These are phyloP conservation scores for Psittacus erithacus DNA, from an alignment of 2,113 vertebrate species.

Conservation along the genomic window DNA sequence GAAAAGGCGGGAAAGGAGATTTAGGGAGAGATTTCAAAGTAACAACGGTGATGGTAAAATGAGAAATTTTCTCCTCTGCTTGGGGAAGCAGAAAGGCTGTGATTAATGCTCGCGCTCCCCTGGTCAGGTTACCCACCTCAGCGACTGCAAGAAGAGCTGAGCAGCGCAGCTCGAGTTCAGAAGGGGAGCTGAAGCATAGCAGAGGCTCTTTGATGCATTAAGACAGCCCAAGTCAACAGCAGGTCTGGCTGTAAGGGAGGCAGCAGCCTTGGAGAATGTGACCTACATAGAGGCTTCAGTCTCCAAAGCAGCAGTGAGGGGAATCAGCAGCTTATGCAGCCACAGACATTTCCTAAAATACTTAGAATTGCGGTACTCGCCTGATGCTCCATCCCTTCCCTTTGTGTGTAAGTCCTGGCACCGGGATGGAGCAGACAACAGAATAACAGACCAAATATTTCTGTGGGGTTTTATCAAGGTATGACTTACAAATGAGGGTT, in stretches of 20 bases:
- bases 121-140: conserved; percentile 52
- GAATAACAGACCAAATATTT: conserved; percentile 6
- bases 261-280: conserved; percentile 48
- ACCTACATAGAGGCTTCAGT: conserved; percentile 62
- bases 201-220: conserved; percentile 38
- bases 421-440: not conserved
- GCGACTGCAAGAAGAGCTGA: conserved; percentile 18
- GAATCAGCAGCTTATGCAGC: conserved; percentile 25
- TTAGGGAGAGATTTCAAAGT: not conserved
- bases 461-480: not conserved
- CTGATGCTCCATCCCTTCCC: not conserved
- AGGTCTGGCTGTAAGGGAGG: conserved; percentile 43
- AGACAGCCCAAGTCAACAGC: conserved; percentile 58
- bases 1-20: not conserved
- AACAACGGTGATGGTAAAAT: not conserved
- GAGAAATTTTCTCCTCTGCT: not conserved
- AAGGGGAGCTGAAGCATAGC: conserved; percentile 37
- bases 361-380: not conserved
- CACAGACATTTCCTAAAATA: conserved; percentile 24
- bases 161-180: conserved; percentile 33
- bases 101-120: not conserved
- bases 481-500: conserved; percentile 14
- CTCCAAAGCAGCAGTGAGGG: conserved; percentile 29
- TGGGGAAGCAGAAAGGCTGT: not conserved
- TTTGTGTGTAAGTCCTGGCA: not conserved